Percentiles rank a stretch among this genome's conserved stretches.
These are phyloP conservation scores for Falco punctatus DNA, from an alignment of 2,113 vertebrate genomes.

Conservation along the genomic window DNA sequence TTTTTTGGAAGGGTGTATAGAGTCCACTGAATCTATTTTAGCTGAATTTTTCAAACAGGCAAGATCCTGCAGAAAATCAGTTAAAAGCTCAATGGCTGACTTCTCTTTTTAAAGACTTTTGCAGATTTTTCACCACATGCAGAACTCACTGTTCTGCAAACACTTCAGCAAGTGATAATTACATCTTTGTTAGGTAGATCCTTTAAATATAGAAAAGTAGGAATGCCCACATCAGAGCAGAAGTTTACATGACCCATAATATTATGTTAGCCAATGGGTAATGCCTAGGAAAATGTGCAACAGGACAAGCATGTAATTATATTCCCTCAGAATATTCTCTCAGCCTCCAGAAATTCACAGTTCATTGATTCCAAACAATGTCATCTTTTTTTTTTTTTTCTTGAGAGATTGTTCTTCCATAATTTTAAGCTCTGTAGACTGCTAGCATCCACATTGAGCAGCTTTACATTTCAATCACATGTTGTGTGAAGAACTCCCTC, in stretches of 20 bases:
- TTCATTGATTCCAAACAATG: background rate
- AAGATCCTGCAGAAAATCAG: background rate
- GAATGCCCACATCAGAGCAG: background rate
- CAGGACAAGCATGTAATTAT: background rate
- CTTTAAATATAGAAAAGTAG: background rate
- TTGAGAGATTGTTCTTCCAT: background rate
- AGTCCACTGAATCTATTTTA: background rate
- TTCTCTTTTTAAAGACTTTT: background rate
- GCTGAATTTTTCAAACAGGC: background rate
- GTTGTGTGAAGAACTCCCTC: background rate
- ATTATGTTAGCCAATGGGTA: background rate
- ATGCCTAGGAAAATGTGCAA: background rate
- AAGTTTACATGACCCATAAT: background rate
- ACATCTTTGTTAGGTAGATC: background rate
- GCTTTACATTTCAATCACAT: background rate
- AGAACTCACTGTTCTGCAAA: background rate
- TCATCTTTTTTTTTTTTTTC: background rate
- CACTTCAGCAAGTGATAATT: background rate
- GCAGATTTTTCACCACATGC: background rate
- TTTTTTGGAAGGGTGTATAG: background rate
- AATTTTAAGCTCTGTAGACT: background rate
- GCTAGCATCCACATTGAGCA: background rate
- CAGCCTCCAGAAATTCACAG: background rate
- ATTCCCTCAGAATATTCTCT: background rate
- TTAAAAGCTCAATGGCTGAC: background rate